Percentiles rank a stretch among this genome's conserved stretches.
Conservation (phyloP, 2,113 vertebrate genomes). For the Chinchilla lanigera region DNA sequence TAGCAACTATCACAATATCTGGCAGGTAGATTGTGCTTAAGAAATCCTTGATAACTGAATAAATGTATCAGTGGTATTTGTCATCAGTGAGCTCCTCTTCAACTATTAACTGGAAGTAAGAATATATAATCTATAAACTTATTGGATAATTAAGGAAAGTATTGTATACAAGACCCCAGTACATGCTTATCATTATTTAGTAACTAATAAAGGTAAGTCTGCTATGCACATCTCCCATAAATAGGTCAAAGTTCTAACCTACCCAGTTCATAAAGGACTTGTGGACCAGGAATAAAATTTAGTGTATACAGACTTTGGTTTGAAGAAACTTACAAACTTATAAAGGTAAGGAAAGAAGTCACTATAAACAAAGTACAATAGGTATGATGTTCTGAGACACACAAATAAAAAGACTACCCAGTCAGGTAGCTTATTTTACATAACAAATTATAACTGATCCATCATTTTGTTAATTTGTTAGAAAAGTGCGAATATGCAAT, state of each 20-base stretch:
- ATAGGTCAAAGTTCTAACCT: background rate
- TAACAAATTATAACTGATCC: background rate
- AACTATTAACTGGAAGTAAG: background rate
- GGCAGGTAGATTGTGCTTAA: background rate
- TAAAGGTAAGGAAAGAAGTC: background rate
- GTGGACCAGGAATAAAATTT: background rate
- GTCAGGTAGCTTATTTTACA: background rate
- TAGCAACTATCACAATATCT: background rate
- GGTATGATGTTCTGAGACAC: background rate
- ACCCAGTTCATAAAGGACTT: background rate
- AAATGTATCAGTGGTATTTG: background rate
- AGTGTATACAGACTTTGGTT: background rate
- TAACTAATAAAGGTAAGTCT: background rate
- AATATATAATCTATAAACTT: background rate
- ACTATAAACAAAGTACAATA: background rate
- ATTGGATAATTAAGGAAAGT: background rate
- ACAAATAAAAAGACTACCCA: background rate
- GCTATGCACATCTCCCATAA: background rate
- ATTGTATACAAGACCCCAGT: background rate
- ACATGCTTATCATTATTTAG: background rate
- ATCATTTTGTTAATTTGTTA: background rate
- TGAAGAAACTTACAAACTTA: background rate
- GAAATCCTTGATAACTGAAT: background rate
- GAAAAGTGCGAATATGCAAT: background rate
- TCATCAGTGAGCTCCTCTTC: background rate